These are phyloP conservation scores for Neotoma lepida DNA, from an alignment of 2,113 vertebrate species.

Conservation along the genomic window DNA sequence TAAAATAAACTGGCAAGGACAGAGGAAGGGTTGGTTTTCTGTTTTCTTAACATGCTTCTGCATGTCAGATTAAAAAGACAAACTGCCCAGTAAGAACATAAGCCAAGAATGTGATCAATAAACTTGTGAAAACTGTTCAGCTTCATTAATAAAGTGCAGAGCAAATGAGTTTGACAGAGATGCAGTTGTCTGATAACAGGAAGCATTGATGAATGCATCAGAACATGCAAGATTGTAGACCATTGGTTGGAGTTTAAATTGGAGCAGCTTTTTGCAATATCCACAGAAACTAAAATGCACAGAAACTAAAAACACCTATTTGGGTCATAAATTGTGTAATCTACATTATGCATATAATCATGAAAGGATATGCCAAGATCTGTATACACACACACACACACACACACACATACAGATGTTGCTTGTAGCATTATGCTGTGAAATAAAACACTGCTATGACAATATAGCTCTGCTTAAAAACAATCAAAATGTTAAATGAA, in stretches of 20 bases:
- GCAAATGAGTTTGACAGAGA: neutral
- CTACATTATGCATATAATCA: neutral
- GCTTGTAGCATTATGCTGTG: neutral
- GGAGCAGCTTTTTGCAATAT: neutral
- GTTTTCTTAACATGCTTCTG: neutral
- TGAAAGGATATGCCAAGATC: neutral
- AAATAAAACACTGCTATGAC: neutral
- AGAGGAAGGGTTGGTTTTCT: neutral
- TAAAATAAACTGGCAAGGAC: neutral
- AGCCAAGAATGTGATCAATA: conserved; percentile 33
- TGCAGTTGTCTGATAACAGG: neutral
- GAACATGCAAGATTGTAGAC: neutral
- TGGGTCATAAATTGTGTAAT: conserved; percentile 3
- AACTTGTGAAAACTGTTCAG: neutral
- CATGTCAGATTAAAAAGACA: neutral
- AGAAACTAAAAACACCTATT: too few relatives aligned
- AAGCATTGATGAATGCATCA: neutral
- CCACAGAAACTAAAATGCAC: conserved; percentile 36
- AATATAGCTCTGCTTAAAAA: neutral
- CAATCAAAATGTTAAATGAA: neutral
- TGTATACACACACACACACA: neutral
- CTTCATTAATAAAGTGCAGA: conserved; percentile 18
- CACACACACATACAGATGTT: neutral
- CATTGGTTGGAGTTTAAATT: conserved; percentile 41
- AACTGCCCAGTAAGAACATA: neutral